Base-by-base conservation (phyloP, 2,888 invertebrate genomes). In the Stenurella melanura region DNA sequence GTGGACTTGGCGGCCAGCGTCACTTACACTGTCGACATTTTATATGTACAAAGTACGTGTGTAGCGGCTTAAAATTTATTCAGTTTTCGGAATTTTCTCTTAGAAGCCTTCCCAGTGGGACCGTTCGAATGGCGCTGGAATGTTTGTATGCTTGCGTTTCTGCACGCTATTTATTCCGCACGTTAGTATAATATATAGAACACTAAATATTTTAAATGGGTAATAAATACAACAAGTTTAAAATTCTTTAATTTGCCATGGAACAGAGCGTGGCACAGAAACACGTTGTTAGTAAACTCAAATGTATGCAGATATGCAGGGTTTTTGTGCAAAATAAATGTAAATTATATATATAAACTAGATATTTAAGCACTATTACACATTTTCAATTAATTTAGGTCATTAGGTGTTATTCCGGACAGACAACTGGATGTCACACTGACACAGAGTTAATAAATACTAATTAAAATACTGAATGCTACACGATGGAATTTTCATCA, bases 41-140 rank as follows among this genome's bases (percentile, higher is more conserved):
- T 81, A 81, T 83, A 78, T 76, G 78, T 79, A 78, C 78, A 79
- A 80, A 81, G 77, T 80, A 82, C 82, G 82, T 81, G 83, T 81
- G 80, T 78, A 80, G 80, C 78, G 79, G 73, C 74, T 80, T 74
- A 73, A 77, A 82, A 78, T 80, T 78, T 75, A 76, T 78, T 77
- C 74, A 66, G 58, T 75, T 73, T 77, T 79, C 38, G 30, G 67
- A 66, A 71, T 57, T 60, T 60, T 56, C 60, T 58, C 50, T 19
- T 26, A 34, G 38, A 61, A 30, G 26, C 67, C 30, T 64, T 73
- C 34, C 56, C 58, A 19, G 4, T 30, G 71, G n/a, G 72, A 26
- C 15, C 15, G 30, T 58, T 58, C 26, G 26, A 75, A 57, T 61
- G 57, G 71, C 21, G 66, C 66, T 56, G 57, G 38, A 57, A 63